These are phyloP conservation scores for Campylomormyrus tamandua DNA, from an alignment of 2,113 vertebrate genomes.

Conservation along the genomic window DNA sequence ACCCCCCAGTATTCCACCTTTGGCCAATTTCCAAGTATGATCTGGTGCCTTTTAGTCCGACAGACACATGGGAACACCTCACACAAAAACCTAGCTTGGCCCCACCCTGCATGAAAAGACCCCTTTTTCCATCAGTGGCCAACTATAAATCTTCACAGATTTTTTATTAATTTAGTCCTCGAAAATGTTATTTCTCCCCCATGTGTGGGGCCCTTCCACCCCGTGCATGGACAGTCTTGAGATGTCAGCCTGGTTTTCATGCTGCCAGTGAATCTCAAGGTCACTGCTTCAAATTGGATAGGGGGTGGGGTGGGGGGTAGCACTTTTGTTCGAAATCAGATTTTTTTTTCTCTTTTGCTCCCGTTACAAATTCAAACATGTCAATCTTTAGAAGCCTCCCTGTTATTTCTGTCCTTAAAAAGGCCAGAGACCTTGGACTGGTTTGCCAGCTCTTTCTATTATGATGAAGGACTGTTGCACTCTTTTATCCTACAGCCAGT, in stretches of 20 bases:
- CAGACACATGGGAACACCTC: background rate
- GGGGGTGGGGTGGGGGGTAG: background rate
- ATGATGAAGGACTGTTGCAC: background rate
- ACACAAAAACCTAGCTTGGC: background rate
- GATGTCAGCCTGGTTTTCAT: slow-evolving; percentile 2
- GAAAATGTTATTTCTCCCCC: background rate
- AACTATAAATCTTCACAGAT: background rate
- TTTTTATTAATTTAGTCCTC: background rate
- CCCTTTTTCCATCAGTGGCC: background rate
- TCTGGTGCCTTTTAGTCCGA: background rate
- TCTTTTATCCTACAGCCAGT: background rate
- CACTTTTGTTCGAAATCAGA: background rate
- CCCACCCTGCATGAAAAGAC: background rate
- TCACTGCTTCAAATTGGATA: background rate
- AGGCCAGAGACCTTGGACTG: background rate
- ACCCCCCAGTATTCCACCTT: background rate
- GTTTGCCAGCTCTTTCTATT: background rate
- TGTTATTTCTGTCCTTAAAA: slow-evolving; percentile 21
- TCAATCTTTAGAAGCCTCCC: background rate
- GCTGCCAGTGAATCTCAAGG: slow-evolving; percentile 3
- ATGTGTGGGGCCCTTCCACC: too few relatives aligned
- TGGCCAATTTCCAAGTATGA: background rate
- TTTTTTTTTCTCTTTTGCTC: background rate
- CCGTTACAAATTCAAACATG: slow-evolving; percentile 5
- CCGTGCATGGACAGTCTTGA: background rate